Evolutionary conservation across 2,888 invertebrate genomes (phyloP), one percentile per base, ranked within the genome.

Genomic region (Melinaea marsaeus): DNA sequence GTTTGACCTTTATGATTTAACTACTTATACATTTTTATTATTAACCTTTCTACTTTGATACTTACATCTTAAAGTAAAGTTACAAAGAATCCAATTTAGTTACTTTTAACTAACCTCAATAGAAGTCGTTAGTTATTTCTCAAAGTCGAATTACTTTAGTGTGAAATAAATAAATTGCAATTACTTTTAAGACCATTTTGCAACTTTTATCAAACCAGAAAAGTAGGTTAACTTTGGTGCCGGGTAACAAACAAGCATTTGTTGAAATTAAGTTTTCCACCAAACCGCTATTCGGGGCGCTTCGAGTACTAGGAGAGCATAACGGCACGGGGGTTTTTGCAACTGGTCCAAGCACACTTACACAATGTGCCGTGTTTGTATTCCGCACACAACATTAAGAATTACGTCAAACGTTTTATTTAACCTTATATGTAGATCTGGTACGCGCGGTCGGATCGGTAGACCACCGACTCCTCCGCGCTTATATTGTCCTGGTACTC

Each of bases 351-450:
- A 79, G 80, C 80, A 81, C 78, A 86, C 84, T 83, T 83, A 84
- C 83, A 83, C 81, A 83, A 86, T 84, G 79, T 80, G 83, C 82
- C 84, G 79, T 79, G 82, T 80, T 79, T 75, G 79, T 57, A 58
- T 37, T 51, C 64, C 65, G 83, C 83, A 81, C 83, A 80, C 85
- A 83, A 79, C 85, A 85, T 83, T 83, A 83, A 80, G 80, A 80
- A 81, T 89, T 88, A 87, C 88, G 87, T 88, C 88, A 89, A 80
- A 79, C 73, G 79, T 79, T 84, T 85, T 79, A 83, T 85, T 85
- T 84, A 83, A 81, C 86, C 82, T 84, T 86, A 70, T 68, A 88
- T 83, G 83, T 84, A 83, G 84, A 81, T 81, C 85, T 80, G 70
- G 61, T 69, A 65, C 76, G 80, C 80, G 83, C 77, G 79, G 76